phyloP scores from a whole-genome alignment of 2,113 vertebrate genomes.

The Shinisaurus crocodilurus region DNA sequence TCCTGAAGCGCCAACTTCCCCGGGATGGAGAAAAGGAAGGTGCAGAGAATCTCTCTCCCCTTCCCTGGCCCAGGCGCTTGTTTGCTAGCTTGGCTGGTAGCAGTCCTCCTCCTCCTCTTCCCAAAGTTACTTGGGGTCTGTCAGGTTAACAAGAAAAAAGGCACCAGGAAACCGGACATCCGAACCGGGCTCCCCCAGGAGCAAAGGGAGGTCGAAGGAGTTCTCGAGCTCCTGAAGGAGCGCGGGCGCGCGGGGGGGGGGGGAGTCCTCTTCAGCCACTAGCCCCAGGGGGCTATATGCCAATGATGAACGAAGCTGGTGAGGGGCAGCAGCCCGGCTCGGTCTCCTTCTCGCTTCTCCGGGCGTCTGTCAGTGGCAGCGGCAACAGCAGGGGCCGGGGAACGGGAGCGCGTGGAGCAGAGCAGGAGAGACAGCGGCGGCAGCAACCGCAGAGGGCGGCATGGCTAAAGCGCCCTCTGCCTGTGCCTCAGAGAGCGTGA shows the following conservation, averaged over 20 bases:
- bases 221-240: background rate
- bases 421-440: conserved; percentile 54
- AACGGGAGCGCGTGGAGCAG: conserved; percentile 53
- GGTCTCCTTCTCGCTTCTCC: background rate
- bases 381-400: conserved; percentile 45
- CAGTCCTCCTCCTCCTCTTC: conserved; percentile 36
- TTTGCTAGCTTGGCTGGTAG: conserved; percentile 21
- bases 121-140: conserved; percentile 55
- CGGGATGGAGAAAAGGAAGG: conserved; percentile 61
- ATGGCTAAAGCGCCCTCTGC: conserved; percentile 79
- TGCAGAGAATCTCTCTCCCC: background rate
- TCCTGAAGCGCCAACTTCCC: conserved; percentile 60
- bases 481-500: conserved; percentile 70
- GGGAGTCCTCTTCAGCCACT: conserved; percentile 3
- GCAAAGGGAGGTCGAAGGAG: background rate
- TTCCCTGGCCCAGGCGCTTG: conserved; percentile 29
- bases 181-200: conserved; percentile 52
- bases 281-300: background rate
- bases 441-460: conserved; percentile 66
- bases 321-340: background rate
- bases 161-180: conserved; percentile 77
- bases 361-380: conserved; percentile 52
- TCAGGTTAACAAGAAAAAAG: conserved; percentile 63
- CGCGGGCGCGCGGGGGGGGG: background rate
- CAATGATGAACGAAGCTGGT: background rate